Percentiles rank a stretch among this genome's conserved stretches.
Evolutionary conservation across 2,113 vertebrate species (phyloP).

Genomic region (Coturnix japonica): DNA sequence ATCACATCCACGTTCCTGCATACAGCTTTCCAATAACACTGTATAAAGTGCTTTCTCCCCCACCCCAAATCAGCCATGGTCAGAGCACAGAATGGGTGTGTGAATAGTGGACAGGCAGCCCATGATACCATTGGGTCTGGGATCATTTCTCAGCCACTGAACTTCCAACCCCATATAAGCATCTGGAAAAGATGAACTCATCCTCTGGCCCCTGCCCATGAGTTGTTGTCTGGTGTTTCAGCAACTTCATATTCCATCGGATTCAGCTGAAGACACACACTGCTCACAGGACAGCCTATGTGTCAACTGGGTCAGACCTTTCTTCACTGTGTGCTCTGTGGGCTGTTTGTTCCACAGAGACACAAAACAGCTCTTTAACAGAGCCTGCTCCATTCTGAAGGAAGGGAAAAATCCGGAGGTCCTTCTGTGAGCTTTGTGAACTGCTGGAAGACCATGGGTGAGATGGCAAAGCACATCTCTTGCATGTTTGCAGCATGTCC

Average conservation of each 20-base stretch:
- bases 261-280: neutral
- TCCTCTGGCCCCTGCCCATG: neutral
- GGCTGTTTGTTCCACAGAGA: neutral
- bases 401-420: neutral
- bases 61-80: accelerated
- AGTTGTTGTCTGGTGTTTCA: no score
- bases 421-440: neutral
- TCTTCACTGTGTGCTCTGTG: neutral
- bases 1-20: accelerated
- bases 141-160: neutral
- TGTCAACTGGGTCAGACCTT: no score
- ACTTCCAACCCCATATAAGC: neutral
- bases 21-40: neutral
- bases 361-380: neutral
- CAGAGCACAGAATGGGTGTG: neutral
- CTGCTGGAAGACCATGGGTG: neutral
- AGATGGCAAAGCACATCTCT: neutral
- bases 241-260: neutral
- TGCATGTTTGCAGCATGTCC: accelerated
- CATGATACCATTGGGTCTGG: neutral
- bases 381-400: neutral
- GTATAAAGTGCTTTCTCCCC: neutral
- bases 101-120: no score
- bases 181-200: neutral
- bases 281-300: neutral